phyloP scores from a whole-genome alignment of 2,797 vertebrate genomes.

The Kryptopterus vitreolus region DNA sequence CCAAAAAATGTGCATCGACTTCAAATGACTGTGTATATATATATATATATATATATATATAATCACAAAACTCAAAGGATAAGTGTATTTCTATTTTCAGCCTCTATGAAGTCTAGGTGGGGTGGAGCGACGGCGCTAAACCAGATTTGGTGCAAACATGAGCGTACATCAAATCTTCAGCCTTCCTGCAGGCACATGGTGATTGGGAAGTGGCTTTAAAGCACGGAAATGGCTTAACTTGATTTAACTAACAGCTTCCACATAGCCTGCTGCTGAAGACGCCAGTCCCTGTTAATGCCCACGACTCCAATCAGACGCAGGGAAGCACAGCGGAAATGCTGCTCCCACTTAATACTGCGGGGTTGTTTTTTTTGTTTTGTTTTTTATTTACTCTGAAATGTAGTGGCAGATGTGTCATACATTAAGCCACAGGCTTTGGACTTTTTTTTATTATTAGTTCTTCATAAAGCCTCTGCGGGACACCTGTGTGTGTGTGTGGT shows the following conservation, averaged over 20 bases:
- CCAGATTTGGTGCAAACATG: conserved; percentile 57
- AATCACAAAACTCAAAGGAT: neutral
- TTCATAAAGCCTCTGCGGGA: conserved; percentile 30
- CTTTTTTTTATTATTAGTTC: conserved; percentile 50
- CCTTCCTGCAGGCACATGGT: conserved; percentile 54
- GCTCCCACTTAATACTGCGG: conserved; percentile 36
- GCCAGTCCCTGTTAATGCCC: conserved; percentile 46
- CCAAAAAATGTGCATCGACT: neutral
- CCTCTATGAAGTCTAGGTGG: conserved; percentile 37
- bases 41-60: neutral
- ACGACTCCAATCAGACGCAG: conserved; percentile 49
- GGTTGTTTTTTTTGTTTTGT: conserved; percentile 27
- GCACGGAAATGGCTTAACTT: conserved; percentile 61
- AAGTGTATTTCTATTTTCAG: conserved; percentile 24
- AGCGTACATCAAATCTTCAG: conserved; percentile 61
- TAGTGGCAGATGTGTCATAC: conserved; percentile 50
- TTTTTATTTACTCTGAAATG: conserved; percentile 42
- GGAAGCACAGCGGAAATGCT: conserved; percentile 34
- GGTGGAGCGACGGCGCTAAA: conserved; percentile 35
- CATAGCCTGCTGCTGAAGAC: conserved; percentile 51
- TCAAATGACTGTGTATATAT: neutral
- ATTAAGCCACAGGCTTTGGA: conserved; percentile 31
- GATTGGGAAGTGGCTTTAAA: conserved; percentile 56
- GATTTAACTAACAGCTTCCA: conserved; percentile 60
- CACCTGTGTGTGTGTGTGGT: conserved; percentile 40